Conservation (phyloP, 2,888 invertebrate genomes). For the Nomada flava region DNA sequence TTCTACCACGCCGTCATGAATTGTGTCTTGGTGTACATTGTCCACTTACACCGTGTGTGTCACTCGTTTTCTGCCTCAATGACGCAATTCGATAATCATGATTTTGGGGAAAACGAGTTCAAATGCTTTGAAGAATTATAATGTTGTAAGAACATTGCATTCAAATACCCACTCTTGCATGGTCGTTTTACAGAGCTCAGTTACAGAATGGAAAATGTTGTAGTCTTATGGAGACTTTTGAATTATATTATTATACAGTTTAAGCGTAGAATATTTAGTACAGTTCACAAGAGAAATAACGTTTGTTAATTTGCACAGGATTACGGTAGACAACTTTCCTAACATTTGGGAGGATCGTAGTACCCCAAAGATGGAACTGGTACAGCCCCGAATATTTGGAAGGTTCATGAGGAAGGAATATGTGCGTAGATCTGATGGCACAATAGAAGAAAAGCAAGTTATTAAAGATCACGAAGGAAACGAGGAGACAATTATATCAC, state of each 20-base stretch:
- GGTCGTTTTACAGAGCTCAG: no score
- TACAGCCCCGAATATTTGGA: constrained; percentile 81
- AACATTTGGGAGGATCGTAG: constrained; percentile 76
- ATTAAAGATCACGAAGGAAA: constrained; percentile 87
- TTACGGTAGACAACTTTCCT: constrained; percentile 74
- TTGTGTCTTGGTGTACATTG: no score
- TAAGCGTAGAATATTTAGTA: neutral
- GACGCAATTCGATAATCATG: no score
- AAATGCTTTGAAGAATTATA: no score
- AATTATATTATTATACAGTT: no score
- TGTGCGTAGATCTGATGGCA: constrained; percentile 86
- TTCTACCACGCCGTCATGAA: neutral
- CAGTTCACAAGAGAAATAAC: neutral
- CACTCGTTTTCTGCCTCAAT: no score
- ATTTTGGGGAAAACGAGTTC: no score
- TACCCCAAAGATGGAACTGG: constrained; percentile 38
- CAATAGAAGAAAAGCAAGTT: constrained; percentile 86
- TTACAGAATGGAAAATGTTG: no score
- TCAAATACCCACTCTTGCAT: no score
- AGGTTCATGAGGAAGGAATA: constrained; percentile 86
- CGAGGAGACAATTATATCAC: constrained; percentile 86
- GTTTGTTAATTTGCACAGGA: constrained; percentile 61
- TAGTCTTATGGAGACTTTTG: no score
- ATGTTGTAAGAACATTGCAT: no score
- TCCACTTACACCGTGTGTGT: no score